Evolutionary conservation across 2,113 vertebrate genomes (phyloP).

Genomic region (Rhea americana): DNA sequence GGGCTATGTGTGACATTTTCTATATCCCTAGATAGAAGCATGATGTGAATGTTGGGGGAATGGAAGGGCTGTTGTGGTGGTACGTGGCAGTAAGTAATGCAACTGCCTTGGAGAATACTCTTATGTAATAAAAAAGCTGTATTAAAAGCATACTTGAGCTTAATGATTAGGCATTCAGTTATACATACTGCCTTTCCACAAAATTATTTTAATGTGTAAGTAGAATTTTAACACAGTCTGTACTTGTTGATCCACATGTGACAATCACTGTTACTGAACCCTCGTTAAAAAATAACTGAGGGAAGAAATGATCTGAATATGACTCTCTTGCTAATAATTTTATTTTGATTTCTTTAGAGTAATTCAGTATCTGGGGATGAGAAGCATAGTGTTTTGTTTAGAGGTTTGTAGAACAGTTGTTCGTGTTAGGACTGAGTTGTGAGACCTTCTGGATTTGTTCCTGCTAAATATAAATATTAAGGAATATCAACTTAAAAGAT

Average conservation of each 20-base stretch:
- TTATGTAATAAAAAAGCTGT: neutral
- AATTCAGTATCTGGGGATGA: neutral
- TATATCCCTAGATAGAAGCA: neutral
- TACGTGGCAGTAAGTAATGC: neutral
- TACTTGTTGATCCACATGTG: neutral
- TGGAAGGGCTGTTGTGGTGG: fast-evolving
- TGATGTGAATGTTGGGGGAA: neutral
- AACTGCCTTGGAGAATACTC: neutral
- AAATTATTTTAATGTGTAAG: neutral
- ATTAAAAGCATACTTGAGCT: neutral
- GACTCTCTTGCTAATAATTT: neutral
- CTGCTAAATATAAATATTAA: neutral
- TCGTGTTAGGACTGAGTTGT: neutral
- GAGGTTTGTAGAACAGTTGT: neutral
- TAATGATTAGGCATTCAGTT: neutral
- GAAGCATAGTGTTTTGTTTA: neutral
- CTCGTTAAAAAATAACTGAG: neutral
- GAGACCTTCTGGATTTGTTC: neutral
- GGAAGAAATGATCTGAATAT: neutral
- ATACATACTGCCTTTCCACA: neutral
- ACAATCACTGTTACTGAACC: neutral
- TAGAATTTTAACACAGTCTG: neutral
- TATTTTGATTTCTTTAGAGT: neutral
- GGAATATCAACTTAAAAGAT: neutral
- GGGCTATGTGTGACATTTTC: neutral